Base-by-base conservation (phyloP, 2,888 invertebrate species). In the Pasiphila rectangulata region DNA sequence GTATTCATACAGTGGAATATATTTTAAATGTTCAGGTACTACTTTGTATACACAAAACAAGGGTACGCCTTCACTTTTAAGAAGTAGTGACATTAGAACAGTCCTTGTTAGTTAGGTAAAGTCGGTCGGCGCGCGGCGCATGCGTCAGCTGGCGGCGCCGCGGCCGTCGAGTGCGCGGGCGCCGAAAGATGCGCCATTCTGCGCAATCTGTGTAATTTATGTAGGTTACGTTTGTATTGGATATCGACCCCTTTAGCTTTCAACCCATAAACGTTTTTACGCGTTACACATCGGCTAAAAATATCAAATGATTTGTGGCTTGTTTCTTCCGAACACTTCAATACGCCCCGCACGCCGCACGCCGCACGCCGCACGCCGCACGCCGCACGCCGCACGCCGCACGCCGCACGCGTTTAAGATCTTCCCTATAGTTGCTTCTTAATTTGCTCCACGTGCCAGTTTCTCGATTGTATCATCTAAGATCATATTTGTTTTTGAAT, bases 161-260 rank as follows among this genome's bases (percentile, higher is more conserved):
- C 52, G 59, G 42, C 37, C 40, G 45, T 50, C 56, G 12, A 34
- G 48, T 12, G 41, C 59, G 60, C 49, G 6, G 41, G 56, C 51
- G 62, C 41, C 53, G 56, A 57, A 49, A 59, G 61, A 59, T 47
- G 52, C 38, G 54, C 46, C 54, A 54, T 53, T 52, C 30, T 37
- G 16, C 21, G 30, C 29, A 20, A 47, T 32, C 42, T 41, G 45
- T 39, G 21, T 7, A n/a, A n/a, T 39, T n/a, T 24, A 24, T 47
- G 40, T 52, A 35, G 50, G 51, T 54, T 45, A 50, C 40, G 47
- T 41, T 43, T 50, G 52, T 46, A 56, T 55, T 69, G 69, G 64
- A 57, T 65, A 61, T 63, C 67, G 71, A 70, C 69, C 69, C 51
- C 57, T 57, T 67, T 67, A 51, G 56, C 49, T 53, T 35, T 42